Conservation (phyloP, 1,140 invertebrate genomes). For the Monochamus saltuarius region DNA sequence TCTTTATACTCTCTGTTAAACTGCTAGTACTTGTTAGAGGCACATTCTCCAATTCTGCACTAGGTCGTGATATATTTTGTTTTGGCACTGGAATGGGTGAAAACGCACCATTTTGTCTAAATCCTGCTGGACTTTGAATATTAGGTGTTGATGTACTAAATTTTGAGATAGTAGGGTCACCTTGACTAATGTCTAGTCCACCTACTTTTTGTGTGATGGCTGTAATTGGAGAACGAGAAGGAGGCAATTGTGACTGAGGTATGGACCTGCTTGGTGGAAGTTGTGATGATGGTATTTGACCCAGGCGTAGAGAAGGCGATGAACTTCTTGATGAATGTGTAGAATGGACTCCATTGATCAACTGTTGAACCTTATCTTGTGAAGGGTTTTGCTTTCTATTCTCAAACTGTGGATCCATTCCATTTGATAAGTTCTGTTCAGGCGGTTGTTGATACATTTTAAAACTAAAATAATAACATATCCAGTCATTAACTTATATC, state of each 20-base stretch:
- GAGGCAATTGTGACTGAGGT: constrained; percentile 44
- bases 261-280: constrained; percentile 35
- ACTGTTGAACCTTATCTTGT: constrained; percentile 18
- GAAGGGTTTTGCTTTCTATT: constrained; percentile 18
- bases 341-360: constrained; percentile 47
- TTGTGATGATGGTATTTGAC: constrained; percentile 42
- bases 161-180: constrained; percentile 17
- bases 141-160: constrained; percentile 21
- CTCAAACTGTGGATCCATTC: constrained; percentile 32
- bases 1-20: too few relatives aligned
- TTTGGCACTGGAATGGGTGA: constrained; percentile 30
- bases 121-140: too few relatives aligned
- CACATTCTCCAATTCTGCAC: constrained; percentile 26
- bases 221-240: constrained; percentile 28
- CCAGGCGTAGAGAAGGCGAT: constrained; percentile 39
- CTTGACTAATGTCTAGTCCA: constrained; percentile 34
- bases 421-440: constrained; percentile 39
- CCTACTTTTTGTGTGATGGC: constrained; percentile 34
- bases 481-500: constrained; percentile 4
- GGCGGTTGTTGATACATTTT: constrained; percentile 23
- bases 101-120: constrained; percentile 23
- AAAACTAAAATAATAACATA: constrained; percentile 17
- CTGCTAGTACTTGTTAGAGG: constrained; percentile 16
- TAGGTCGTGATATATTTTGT: constrained; percentile 23
- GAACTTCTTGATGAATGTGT: constrained; percentile 46